These are phyloP conservation scores for Anoplius nigerrimus DNA, from an alignment of 2,888 invertebrate genomes.

Conservation along the genomic window DNA sequence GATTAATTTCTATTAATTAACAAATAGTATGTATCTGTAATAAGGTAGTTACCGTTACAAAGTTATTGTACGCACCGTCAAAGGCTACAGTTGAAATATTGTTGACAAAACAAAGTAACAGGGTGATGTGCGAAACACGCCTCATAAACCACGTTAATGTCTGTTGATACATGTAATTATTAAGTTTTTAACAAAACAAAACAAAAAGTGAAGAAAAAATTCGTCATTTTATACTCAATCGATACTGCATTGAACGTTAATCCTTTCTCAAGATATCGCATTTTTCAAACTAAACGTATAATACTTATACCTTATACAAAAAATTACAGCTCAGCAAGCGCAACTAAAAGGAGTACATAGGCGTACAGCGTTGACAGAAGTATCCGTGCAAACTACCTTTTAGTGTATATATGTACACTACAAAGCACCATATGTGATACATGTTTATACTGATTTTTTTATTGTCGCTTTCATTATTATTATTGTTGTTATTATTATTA, in stretches of 20 bases:
- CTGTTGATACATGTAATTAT: slow-evolving; percentile 1
- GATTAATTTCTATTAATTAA: slow-evolving; percentile 10
- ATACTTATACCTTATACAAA: too few relatives aligned
- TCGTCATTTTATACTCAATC: background rate
- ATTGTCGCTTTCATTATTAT: background rate
- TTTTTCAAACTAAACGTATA: too few relatives aligned
- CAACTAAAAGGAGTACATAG: too few relatives aligned
- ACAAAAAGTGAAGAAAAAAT: background rate
- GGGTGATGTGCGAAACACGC: background rate
- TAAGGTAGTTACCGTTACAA: too few relatives aligned
- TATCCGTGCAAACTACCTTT: too few relatives aligned
- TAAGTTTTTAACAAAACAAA: background rate
- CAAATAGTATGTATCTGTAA: too few relatives aligned
- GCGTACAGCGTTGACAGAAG: too few relatives aligned
- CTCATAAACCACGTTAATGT: background rate
- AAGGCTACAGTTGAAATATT: too few relatives aligned
- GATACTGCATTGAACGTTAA: background rate
- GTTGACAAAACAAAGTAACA: too few relatives aligned
- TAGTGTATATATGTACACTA: background rate
- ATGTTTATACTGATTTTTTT: background rate
- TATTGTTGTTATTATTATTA: background rate
- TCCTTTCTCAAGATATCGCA: too few relatives aligned
- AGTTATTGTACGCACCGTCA: too few relatives aligned
- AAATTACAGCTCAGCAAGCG: too few relatives aligned
- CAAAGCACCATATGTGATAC: slow-evolving; percentile 1